Evolutionary conservation across 2,888 invertebrate genomes (phyloP), one percentile per base, ranked within the genome.

Genomic region (Choreutis nemorana): DNA sequence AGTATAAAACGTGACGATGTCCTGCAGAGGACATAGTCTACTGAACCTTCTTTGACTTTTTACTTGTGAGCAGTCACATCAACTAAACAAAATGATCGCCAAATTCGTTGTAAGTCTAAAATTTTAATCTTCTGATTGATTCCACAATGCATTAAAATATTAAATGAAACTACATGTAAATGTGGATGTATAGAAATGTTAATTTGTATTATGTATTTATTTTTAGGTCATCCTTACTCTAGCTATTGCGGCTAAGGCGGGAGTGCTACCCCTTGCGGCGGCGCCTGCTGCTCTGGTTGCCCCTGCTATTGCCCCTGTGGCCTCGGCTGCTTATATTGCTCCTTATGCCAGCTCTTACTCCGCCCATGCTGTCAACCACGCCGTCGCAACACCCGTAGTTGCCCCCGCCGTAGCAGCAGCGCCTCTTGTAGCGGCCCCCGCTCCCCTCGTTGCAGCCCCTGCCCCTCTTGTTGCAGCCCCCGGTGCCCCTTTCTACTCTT

Each of bases 311-410:
- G 88, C 88, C 22, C 68, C 64, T n/a, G 72, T 56, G 30, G 85
- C 85, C 3, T 81, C 83, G 29, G 81, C 83, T 32, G n/a, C n/a
- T n/a, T n/a, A n/a, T n/a, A 77, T 89, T 3, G 86, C 89, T 1
- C 89, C 90, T 2, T 89, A 88, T 44, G 89, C 90, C 29, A 84
- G 83, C 43, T 88, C 87, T 8, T 90, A 87, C 66, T 88, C 87
- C 34, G 88, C 89, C 0, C 89, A 89, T 45, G 77, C 85, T 11
- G 80, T 90, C 31, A 88, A 89, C 66, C 90, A 90, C 45, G 89
- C 89, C 0, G 81, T 89, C 3, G 88, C 89, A 13, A 79, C 86
- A 6, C 89, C 89, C 0, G 81, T 83, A 3, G 52, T 77, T 1
- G 71, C 78, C 0, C 48, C 78, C 8, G 56, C 66, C 13, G n/a